Percentiles rank a stretch among this genome's conserved stretches.
phyloP scores from a whole-genome alignment of 2,888 invertebrate species.

The Lymantria dispar region DNA sequence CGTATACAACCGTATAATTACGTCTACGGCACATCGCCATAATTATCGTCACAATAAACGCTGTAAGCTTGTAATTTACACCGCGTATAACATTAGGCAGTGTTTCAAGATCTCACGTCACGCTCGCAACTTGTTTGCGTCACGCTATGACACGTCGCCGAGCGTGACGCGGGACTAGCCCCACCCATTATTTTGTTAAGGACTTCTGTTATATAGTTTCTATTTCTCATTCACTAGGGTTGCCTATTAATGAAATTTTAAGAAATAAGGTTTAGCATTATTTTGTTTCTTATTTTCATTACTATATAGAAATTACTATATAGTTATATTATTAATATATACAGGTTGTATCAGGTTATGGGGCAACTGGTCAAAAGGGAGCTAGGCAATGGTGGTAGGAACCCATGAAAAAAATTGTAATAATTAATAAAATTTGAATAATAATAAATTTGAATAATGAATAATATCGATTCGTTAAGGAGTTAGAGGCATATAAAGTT shows the following conservation, averaged over 20 bases:
- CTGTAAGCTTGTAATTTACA: neutral
- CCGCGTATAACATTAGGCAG: conserved; percentile 22
- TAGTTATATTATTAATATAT: too few species aligned
- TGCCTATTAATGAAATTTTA: neutral
- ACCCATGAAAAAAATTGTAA: too few species aligned
- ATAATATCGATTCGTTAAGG: too few species aligned
- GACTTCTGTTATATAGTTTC: conserved; percentile 36
- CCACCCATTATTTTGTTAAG: conserved; percentile 48
- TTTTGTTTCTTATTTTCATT: too few species aligned
- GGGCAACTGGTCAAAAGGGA: too few species aligned
- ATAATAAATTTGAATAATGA: too few species aligned
- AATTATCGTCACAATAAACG: neutral
- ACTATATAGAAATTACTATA: too few species aligned
- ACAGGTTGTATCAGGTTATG: too few species aligned
- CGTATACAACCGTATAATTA: neutral
- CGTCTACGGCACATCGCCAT: neutral
- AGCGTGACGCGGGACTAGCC: conserved; percentile 20
- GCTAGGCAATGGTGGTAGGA: too few species aligned
- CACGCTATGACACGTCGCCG: conserved; percentile 43
- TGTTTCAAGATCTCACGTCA: conserved; percentile 41
- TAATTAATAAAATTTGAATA: too few species aligned
- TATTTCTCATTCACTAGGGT: conserved; percentile 9
- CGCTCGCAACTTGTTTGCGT: conserved; percentile 52
- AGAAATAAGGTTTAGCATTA: too few species aligned
- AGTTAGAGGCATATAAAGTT: too few species aligned